Evolutionary conservation across 2,797 vertebrate species (phyloP).

Genomic region (Spondyliosoma cantharus): DNA sequence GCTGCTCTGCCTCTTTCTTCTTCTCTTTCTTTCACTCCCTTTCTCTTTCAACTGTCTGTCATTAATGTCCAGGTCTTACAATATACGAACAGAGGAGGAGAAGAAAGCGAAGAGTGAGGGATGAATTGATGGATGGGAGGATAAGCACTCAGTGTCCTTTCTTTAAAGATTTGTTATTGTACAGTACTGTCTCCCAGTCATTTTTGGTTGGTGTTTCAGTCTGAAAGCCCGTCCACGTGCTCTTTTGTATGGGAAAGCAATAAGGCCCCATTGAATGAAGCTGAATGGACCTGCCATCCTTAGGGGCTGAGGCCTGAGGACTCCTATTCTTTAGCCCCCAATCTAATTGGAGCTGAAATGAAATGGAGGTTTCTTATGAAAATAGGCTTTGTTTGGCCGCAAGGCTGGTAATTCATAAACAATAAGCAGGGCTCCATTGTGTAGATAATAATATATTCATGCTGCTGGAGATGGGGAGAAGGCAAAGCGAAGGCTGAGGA

Average conservation of each 20-base stretch:
- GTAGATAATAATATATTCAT: constrained; percentile 99
- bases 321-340: constrained; percentile 98
- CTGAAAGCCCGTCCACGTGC: constrained; percentile 97
- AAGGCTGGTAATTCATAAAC: constrained; percentile 99
- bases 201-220: constrained; percentile 98
- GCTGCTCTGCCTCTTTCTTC: constrained; percentile 88
- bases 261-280: constrained; percentile 97
- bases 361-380: constrained; percentile 99
- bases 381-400: constrained; percentile 98
- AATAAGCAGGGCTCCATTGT: constrained; percentile 97
- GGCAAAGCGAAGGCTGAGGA: constrained; percentile 81
- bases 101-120: constrained; percentile 91
- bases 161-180: constrained; percentile 90
- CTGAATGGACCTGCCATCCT: constrained; percentile 97
- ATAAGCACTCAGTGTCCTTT: constrained; percentile 96
- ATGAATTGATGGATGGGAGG: constrained; percentile 87
- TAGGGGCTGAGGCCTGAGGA: constrained; percentile 93
- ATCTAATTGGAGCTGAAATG: constrained; percentile 99
- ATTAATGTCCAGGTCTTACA: constrained; percentile 95
- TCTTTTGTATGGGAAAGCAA: constrained; percentile 97
- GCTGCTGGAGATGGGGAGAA: constrained; percentile 91
- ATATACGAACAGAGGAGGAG: constrained; percentile 80
- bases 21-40: constrained; percentile 80
- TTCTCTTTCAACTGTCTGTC: constrained; percentile 90
- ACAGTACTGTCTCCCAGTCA: constrained; percentile 96